A percentile compares a stretch with the other conserved stretches of the same genome.
These are phyloP conservation scores for Platysternon megacephalum DNA, from an alignment of 2,113 vertebrate genomes.

Conservation along the genomic window DNA sequence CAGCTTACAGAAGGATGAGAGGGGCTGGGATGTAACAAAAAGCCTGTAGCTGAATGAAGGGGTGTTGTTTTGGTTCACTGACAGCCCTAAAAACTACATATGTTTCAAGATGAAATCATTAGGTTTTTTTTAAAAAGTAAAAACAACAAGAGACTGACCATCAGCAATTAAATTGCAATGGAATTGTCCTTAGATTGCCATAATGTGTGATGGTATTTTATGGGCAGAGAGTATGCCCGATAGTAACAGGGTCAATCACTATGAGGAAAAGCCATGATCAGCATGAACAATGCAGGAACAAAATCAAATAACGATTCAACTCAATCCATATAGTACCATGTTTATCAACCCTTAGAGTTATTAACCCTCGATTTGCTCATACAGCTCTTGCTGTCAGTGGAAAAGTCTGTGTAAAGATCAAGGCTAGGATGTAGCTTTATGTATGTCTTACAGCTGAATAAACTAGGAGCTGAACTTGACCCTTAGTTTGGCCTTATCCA, in stretches of 20 bases:
- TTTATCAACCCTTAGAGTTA: not conserved
- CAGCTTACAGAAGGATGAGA: not conserved
- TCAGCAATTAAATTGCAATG: not conserved
- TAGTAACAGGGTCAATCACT: not conserved
- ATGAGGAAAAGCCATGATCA: not conserved
- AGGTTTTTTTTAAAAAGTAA: not conserved
- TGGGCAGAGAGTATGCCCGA: not conserved
- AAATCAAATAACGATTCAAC: not conserved
- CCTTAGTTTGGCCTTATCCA: not conserved
- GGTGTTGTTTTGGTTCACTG: not conserved
- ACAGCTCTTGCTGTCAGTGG: not conserved
- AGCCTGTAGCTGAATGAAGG: not conserved
- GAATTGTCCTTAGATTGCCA: not conserved
- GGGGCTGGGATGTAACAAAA: not conserved
- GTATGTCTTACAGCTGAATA: not conserved
- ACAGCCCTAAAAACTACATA: not conserved
- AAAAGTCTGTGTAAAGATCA: not conserved
- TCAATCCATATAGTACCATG: not conserved
- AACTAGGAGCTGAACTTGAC: accelerated
- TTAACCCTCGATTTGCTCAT: not conserved
- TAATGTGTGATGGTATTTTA: not conserved
- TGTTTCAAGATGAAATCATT: not conserved
- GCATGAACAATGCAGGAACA: not conserved
- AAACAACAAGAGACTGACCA: not conserved
- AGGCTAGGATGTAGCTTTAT: not conserved